These are phyloP conservation scores for Natrix natrix DNA, from an alignment of 2,797 vertebrate genomes.

Conservation along the genomic window DNA sequence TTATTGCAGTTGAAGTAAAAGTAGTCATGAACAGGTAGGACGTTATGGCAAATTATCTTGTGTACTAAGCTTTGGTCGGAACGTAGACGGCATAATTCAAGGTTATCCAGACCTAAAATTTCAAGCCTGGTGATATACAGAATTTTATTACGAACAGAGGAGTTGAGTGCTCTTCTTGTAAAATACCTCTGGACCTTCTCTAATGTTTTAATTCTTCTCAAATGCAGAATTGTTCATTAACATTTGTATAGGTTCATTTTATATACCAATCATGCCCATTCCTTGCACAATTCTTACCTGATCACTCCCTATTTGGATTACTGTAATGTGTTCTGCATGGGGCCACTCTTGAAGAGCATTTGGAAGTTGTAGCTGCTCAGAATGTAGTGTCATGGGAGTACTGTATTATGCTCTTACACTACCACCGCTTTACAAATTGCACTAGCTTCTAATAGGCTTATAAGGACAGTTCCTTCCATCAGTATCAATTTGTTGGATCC, in stretches of 20 bases:
- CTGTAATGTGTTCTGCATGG: background rate
- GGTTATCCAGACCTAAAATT: too few relatives aligned
- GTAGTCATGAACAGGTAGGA: too few relatives aligned
- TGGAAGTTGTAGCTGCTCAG: background rate
- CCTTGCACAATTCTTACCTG: background rate
- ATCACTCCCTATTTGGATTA: background rate
- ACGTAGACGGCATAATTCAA: too few relatives aligned
- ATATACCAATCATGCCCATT: background rate
- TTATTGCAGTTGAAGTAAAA: too few relatives aligned
- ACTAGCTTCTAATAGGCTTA: background rate
- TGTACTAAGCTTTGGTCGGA: too few relatives aligned
- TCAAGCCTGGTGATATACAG: too few relatives aligned
- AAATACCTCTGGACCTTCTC: too few relatives aligned
- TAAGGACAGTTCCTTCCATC: background rate
- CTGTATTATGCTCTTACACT: background rate
- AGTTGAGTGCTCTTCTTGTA: too few relatives aligned
- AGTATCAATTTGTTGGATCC: background rate
- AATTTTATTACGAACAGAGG: too few relatives aligned
- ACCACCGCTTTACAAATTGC: background rate
- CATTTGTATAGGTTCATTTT: background rate
- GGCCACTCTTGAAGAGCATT: background rate
- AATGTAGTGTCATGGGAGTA: background rate
- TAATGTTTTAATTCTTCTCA: background rate
- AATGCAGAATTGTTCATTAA: background rate
- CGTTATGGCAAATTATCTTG: too few relatives aligned